These are phyloP conservation scores for Apis dorsata DNA, from an alignment of 1,140 invertebrate genomes.

Conservation along the genomic window DNA sequence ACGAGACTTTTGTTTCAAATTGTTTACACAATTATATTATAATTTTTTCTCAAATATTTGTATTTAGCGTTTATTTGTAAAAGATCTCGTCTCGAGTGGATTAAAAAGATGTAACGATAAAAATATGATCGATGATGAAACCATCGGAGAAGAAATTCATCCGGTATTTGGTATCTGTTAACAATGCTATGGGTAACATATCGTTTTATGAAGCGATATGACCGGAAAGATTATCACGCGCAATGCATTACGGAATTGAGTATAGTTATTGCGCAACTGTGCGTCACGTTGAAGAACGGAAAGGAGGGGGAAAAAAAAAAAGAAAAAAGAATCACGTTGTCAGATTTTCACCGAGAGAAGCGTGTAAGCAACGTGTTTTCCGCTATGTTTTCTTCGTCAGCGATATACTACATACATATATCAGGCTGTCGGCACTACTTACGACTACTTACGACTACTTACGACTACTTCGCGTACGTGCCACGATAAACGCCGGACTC, in stretches of 20 bases:
- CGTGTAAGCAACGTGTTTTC: not conserved
- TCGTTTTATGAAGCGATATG: not conserved
- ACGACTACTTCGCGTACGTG: no score
- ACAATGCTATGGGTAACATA: slow-evolving; percentile 4
- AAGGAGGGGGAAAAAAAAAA: no score
- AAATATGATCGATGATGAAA: no score
- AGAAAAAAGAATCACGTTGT: not conserved
- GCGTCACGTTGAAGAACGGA: not conserved
- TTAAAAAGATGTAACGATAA: no score
- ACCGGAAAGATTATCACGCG: slow-evolving; percentile 11
- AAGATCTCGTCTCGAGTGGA: no score
- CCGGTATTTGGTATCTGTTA: no score
- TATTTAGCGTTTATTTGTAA: no score
- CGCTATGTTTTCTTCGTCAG: slow-evolving; percentile 6
- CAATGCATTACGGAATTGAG: slow-evolving; percentile 45
- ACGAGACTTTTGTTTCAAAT: no score
- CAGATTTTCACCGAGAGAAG: not conserved
- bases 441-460: not conserved
- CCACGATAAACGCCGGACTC: not conserved
- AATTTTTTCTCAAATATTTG: no score
- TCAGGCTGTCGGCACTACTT: not conserved
- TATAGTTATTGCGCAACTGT: slow-evolving; percentile 47
- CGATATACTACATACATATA: not conserved
- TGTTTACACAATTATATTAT: no score
- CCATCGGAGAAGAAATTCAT: no score